Evolutionary conservation across 2,113 vertebrate species (phyloP).

Genomic region (Chloropsis cyanopogon): DNA sequence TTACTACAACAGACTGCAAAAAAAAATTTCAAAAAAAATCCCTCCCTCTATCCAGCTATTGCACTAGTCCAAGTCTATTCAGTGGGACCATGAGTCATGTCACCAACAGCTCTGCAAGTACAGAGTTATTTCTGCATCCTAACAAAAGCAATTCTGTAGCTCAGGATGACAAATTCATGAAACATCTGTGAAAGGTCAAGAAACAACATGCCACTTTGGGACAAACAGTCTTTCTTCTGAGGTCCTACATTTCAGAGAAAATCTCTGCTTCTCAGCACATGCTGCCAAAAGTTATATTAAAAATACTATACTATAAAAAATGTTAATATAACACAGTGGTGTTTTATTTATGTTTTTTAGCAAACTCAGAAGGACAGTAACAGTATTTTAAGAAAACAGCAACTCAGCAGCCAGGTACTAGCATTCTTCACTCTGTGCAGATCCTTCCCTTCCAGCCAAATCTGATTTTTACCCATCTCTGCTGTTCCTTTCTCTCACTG

Average conservation of each 20-base stretch:
- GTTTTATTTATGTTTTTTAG: not conserved
- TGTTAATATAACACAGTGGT: not conserved
- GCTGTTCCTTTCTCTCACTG: not conserved
- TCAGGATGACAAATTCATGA: slow-evolving; percentile 25
- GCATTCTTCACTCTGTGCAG: not conserved
- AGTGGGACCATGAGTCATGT: not conserved
- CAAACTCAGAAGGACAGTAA: not conserved
- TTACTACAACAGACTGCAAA: slow-evolving; percentile 1
- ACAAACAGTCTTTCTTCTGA: slow-evolving; percentile 25
- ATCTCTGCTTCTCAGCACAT: not conserved
- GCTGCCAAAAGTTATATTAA: not conserved
- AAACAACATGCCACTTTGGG: slow-evolving; percentile 4
- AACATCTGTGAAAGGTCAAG: slow-evolving; percentile 41
- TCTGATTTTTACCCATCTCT: not conserved
- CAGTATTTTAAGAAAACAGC: not conserved
- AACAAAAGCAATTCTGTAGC: slow-evolving; percentile 32
- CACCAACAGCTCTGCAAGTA: slow-evolving; percentile 33
- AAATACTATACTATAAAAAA: not conserved
- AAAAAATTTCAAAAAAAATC: not conserved
- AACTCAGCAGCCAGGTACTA: not conserved
- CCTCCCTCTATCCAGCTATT: not conserved
- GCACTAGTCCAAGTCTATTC: not conserved
- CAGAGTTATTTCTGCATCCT: slow-evolving; percentile 18
- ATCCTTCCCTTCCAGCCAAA: not conserved
- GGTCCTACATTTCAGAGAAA: not conserved